A percentile compares a stretch with the other conserved stretches of the same genome.
phyloP scores from a whole-genome alignment of 2,797 vertebrate genomes.

The Gadopsis marmoratus region DNA sequence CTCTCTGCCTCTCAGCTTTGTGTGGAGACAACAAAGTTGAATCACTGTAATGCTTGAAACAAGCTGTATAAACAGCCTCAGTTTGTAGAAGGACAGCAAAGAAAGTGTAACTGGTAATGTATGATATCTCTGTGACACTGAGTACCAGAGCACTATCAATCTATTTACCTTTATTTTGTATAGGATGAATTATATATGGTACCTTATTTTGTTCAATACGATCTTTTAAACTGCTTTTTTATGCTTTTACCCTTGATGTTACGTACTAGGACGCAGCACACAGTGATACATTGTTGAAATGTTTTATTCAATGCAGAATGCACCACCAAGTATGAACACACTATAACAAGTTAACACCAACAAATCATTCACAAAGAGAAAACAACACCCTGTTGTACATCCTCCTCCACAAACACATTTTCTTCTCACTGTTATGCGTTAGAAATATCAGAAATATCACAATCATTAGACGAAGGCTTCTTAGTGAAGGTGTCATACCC shows the following conservation, averaged over 20 bases:
- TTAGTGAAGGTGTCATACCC: conserved; percentile 10
- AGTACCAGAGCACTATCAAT: neutral
- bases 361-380: conserved; percentile 36
- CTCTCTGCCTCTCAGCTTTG: conserved; percentile 8
- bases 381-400: conserved; percentile 33
- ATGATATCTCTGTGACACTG: neutral
- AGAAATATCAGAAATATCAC: conserved; percentile 8
- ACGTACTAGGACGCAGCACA: neutral
- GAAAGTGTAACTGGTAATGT: neutral
- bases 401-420: neutral
- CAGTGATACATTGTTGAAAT: conserved; percentile 9
- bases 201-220: neutral
- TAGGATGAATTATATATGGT: neutral
- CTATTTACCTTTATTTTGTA: neutral
- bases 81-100: neutral
- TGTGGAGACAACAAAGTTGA: conserved; percentile 4
- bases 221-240: neutral
- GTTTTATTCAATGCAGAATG: conserved; percentile 63
- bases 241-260: neutral
- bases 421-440: neutral
- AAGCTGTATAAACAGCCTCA: neutral
- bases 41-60: neutral
- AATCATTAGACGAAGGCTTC: conserved; percentile 16
- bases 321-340: conserved; percentile 41
- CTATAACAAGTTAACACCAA: conserved; percentile 25